Base-by-base conservation (phyloP, 2,888 invertebrate genomes). In the Deilephila porcellus region DNA sequence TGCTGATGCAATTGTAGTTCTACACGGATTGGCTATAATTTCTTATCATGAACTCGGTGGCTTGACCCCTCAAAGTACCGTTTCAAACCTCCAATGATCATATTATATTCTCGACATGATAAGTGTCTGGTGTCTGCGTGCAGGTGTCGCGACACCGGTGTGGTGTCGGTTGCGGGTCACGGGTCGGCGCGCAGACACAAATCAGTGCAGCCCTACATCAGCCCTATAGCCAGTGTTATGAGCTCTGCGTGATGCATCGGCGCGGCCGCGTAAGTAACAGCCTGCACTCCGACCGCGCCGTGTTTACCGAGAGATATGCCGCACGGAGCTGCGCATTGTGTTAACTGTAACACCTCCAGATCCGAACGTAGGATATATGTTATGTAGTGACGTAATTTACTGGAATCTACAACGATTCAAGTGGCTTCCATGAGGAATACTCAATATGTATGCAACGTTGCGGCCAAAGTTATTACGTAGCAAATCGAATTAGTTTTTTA, bases 81-180 rank as follows among this genome's bases (percentile, higher is more conserved):
- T 56, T 56, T 56, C 4, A 5, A 45, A 45, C 19, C 14, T 53
- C 3, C 19, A 17, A 56, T n/a, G 19, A 19, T n/a, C 19, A n/a
- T 56, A n/a, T 56, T 11, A 45, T 45, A 56, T 4, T 56, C 19
- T 6, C 0, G 56, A n/a, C n/a, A n/a, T 56, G 56, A 56, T 56
- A n/a, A 56, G 56, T 56, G 56, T 56, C 6, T 17, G 19, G n/a
- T 4, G n/a, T 19, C 56, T 37, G 25, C 60, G 60, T 29, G 60
- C 60, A 60, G 67, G 67, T 67, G 67, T 45, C 45, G 45, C 45
- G 45, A 45, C 45, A 45, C 45, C 14, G 45, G 2, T 37, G 45
- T 45, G 45, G 45, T 45, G 45, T 67, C 20, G 67, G 63, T 7
- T n/a, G 67, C 67, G 6, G 67, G 67, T 67, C 67, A 45, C 67